These are phyloP conservation scores for Apostichopus parvimensis DNA, from an alignment of 35 echinoderm and acorn worm genomes.

Conservation along the genomic window DNA sequence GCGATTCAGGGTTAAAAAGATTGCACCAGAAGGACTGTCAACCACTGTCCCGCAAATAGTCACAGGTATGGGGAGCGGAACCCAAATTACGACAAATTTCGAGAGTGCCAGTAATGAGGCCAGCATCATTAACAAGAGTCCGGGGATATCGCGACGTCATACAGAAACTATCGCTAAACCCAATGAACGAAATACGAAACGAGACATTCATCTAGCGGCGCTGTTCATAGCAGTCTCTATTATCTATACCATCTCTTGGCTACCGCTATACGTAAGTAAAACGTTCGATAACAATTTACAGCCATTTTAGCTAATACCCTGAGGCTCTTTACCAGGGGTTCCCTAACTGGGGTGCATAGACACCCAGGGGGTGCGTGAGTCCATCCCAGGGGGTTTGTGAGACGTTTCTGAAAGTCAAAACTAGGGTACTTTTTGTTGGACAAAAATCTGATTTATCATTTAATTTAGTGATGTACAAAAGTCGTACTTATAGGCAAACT, in stretches of 20 bases:
- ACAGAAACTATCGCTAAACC: not conserved
- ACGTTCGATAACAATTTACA: no score
- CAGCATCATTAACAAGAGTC: not conserved
- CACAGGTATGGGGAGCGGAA: not conserved
- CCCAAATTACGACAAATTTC: not conserved
- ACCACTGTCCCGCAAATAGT: not conserved
- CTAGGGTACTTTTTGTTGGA: no score
- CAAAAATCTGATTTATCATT: no score
- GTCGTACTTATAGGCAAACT: no score
- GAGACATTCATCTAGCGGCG: not conserved
- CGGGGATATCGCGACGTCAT: not conserved
- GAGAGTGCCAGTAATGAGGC: not conserved
- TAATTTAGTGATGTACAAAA: no score
- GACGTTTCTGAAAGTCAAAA: no score
- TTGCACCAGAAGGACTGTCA: not conserved
- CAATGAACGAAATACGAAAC: not conserved
- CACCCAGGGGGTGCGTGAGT: no score
- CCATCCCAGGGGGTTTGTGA: no score
- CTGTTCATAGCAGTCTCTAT: conserved; percentile 23
- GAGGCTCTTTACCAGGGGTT: no score
- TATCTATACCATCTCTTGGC: conserved; percentile 40
- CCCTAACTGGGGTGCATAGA: no score
- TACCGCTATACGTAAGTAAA: conserved; percentile 34
- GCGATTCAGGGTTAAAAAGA: not conserved
- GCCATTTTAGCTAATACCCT: no score